phyloP scores from a whole-genome alignment of 2,888 invertebrate species.

The Melinopterus prodromus region DNA sequence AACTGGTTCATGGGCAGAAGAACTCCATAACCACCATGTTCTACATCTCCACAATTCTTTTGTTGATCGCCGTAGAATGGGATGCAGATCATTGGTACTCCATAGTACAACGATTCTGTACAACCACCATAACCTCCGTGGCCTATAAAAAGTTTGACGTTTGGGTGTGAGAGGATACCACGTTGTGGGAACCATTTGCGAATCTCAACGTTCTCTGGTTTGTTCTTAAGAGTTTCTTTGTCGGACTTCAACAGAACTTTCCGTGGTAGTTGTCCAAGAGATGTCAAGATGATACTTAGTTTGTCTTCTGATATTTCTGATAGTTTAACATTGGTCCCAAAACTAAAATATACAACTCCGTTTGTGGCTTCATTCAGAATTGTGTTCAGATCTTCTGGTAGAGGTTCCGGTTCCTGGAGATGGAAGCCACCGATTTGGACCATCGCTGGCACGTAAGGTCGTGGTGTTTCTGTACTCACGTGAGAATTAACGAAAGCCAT shows the following conservation, averaged over 20 bases:
- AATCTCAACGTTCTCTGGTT: constrained; percentile 66
- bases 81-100: constrained; percentile 43
- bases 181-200: constrained; percentile 73
- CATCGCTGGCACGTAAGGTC: constrained; percentile 52
- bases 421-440: constrained; percentile 53
- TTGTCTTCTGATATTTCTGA: constrained; percentile 42
- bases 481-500: constrained; percentile 50
- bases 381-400: constrained; percentile 40
- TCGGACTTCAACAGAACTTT: constrained; percentile 76
- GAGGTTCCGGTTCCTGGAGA: constrained; percentile 43
- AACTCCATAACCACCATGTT: constrained; percentile 29
- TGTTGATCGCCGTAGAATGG: constrained; percentile 43
- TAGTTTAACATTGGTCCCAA: constrained; percentile 48
- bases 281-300: constrained; percentile 61
- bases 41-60: constrained; percentile 32
- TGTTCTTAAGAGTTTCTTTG: constrained; percentile 60
- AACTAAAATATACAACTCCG: constrained; percentile 49
- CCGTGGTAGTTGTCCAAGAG: constrained; percentile 66
- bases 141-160: constrained; percentile 66
- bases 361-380: constrained; percentile 46
- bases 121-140: constrained; percentile 67
- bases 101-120: constrained; percentile 62
- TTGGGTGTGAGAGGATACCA: constrained; percentile 61
- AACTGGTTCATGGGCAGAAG: neutral
- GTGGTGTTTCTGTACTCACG: constrained; percentile 48